Percentiles rank a stretch among this genome's conserved stretches.
Evolutionary conservation across 2,888 invertebrate genomes (phyloP).

Genomic region (Bibio marci): DNA sequence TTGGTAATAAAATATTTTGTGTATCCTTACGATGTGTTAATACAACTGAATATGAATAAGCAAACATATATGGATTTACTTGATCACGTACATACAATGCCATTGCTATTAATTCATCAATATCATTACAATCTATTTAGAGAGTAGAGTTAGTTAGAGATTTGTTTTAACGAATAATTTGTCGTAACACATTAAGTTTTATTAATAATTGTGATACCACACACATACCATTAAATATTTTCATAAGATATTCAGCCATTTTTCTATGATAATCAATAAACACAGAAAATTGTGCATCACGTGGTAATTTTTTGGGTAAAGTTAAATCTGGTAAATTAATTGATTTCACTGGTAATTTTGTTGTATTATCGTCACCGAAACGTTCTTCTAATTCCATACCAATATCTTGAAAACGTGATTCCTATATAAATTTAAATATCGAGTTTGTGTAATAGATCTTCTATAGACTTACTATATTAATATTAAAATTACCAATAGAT

Average conservation of each 20-base stretch:
- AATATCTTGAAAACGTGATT: constrained; percentile 13
- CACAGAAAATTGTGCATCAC: constrained; percentile 21
- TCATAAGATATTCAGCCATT: constrained; percentile 21
- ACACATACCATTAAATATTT: constrained; percentile 16
- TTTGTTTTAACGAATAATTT: too few relatives aligned
- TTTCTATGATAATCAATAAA: constrained; percentile 24
- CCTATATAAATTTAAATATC: background rate
- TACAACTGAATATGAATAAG: constrained; percentile 62
- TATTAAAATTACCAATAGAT: constrained; percentile 4
- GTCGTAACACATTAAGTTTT: background rate
- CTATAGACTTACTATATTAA: too few relatives aligned
- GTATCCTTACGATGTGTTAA: constrained; percentile 49
- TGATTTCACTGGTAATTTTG: constrained; percentile 12
- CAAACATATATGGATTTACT: constrained; percentile 63
- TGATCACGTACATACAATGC: constrained; percentile 53
- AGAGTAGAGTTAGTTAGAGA: too few relatives aligned
- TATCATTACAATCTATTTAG: constrained; percentile 32
- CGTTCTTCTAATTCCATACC: constrained; percentile 12
- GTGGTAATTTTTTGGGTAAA: constrained; percentile 14
- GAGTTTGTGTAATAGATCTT: too few relatives aligned
- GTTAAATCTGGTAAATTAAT: constrained; percentile 18
- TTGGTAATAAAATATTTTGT: constrained; percentile 37
- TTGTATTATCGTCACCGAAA: constrained; percentile 11
- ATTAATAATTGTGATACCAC: constrained; percentile 13
- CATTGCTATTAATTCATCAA: constrained; percentile 48